Conservation (phyloP, 2,888 invertebrate genomes). For the Polydesmus complanatus region DNA sequence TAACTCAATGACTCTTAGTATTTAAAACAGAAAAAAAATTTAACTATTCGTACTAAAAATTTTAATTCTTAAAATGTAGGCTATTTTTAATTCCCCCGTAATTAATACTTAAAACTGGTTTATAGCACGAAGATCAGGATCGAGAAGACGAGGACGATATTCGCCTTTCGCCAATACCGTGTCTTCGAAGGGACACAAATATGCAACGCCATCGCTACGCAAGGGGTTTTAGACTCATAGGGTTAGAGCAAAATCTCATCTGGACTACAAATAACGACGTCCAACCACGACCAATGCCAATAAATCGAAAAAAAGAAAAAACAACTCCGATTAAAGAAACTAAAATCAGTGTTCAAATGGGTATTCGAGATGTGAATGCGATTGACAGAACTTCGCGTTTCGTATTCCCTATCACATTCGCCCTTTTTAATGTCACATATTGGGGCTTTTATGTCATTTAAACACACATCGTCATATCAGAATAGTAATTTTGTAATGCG, state of each 20-base stretch:
- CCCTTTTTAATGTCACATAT: constrained; percentile 87
- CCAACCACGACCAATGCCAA: not conserved
- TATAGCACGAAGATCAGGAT: constrained; percentile 24
- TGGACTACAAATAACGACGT: not conserved
- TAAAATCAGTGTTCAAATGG: not conserved
- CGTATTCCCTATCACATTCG: constrained; percentile 87
- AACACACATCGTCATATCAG: too few relatives aligned
- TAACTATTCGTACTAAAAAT: too few relatives aligned
- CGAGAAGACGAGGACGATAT: constrained; percentile 78
- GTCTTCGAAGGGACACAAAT: constrained; percentile 39
- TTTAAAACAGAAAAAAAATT: too few relatives aligned
- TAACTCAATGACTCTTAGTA: too few relatives aligned
- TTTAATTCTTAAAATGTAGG: too few relatives aligned
- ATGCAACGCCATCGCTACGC: not conserved
- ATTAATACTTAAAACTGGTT: constrained; percentile 18
- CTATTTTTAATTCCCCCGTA: too few relatives aligned
- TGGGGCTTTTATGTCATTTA: constrained; percentile 73
- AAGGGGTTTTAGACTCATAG: not conserved
- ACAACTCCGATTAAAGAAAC: not conserved
- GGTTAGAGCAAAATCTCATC: not conserved
- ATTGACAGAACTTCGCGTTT: constrained; percentile 95
- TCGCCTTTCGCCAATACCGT: constrained; percentile 69
- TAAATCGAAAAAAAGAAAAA: not conserved
- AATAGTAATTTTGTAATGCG: too few relatives aligned
- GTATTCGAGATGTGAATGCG: constrained; percentile 54